phyloP scores from a whole-genome alignment of 2,113 vertebrate species.

The Platichthys flesus region DNA sequence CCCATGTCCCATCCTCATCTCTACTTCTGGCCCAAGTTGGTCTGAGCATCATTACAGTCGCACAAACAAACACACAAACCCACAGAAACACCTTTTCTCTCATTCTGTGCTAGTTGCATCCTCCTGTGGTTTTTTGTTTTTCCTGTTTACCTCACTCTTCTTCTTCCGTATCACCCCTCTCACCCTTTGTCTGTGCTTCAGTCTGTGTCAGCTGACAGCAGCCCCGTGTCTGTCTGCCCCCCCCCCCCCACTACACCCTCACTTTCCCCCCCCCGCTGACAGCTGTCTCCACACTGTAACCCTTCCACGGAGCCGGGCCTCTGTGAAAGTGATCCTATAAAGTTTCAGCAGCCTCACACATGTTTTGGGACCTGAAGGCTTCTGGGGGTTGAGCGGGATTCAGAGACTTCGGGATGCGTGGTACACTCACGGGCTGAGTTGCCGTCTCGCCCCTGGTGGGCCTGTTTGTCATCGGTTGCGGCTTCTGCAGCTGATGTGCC shows the following conservation, averaged over 20 bases:
- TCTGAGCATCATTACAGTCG: slow-evolving; percentile 38
- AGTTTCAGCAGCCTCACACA: slow-evolving; percentile 46
- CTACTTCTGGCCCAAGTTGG: slow-evolving; percentile 51
- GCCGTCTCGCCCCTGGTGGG: slow-evolving; percentile 64
- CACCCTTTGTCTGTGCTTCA: slow-evolving; percentile 16
- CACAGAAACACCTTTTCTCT: not conserved
- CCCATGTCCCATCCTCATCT: slow-evolving; percentile 22
- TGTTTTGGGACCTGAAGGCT: slow-evolving; percentile 37
- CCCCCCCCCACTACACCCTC: not conserved
- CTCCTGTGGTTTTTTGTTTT: not conserved
- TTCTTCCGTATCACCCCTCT: not conserved
- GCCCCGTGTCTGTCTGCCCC: slow-evolving; percentile 43
- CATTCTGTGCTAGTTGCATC: not conserved
- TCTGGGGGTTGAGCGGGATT: slow-evolving; percentile 20
- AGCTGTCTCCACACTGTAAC: slow-evolving; percentile 79
- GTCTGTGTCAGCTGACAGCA: slow-evolving; percentile 47
- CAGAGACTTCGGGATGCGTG: slow-evolving; percentile 11
- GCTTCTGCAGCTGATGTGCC: slow-evolving; percentile 75
- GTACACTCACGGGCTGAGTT: not conserved
- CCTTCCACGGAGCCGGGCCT: slow-evolving; percentile 56
- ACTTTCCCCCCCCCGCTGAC: slow-evolving; percentile 43
- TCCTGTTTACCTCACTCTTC: slow-evolving; percentile 1
- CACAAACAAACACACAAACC: slow-evolving; percentile 12
- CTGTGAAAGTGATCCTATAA: slow-evolving; percentile 63
- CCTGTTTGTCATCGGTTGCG: slow-evolving; percentile 74